Percentiles rank a stretch among this genome's conserved stretches.
These are phyloP conservation scores for Liasis olivaceus DNA, from an alignment of 2,797 vertebrate genomes.

Conservation along the genomic window DNA sequence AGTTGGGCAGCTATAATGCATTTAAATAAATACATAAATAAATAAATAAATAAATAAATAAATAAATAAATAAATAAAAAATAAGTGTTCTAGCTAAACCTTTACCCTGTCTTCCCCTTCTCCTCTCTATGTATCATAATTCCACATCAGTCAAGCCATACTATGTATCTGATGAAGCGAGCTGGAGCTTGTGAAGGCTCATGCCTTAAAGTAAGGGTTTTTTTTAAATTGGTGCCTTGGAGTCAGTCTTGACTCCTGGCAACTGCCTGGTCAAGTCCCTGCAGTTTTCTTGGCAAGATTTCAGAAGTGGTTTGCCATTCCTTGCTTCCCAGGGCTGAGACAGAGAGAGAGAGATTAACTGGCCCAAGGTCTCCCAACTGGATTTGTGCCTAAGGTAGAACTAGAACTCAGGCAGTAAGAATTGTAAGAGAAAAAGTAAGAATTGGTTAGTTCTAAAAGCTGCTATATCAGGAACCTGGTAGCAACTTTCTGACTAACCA, in stretches of 20 bases:
- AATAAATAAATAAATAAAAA: too few relatives aligned
- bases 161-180: neutral
- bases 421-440: neutral
- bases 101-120: neutral
- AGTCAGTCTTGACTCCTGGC: neutral
- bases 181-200: neutral
- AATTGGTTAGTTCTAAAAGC: neutral
- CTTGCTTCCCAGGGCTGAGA: neutral
- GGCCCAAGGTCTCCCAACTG: neutral
- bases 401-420: neutral
- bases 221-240: neutral
- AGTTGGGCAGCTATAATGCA: neutral
- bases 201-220: neutral
- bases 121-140: neutral
- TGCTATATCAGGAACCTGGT: neutral
- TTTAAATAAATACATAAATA: neutral
- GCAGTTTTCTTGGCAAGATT: too few relatives aligned
- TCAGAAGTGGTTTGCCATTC: neutral
- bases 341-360: neutral
- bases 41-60: too few relatives aligned
- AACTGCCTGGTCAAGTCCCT: neutral
- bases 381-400: neutral
- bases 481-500: neutral
- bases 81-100: neutral
- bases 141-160: neutral